phyloP scores from a whole-genome alignment of 2,113 vertebrate species.

The Nesogale talazaci region DNA sequence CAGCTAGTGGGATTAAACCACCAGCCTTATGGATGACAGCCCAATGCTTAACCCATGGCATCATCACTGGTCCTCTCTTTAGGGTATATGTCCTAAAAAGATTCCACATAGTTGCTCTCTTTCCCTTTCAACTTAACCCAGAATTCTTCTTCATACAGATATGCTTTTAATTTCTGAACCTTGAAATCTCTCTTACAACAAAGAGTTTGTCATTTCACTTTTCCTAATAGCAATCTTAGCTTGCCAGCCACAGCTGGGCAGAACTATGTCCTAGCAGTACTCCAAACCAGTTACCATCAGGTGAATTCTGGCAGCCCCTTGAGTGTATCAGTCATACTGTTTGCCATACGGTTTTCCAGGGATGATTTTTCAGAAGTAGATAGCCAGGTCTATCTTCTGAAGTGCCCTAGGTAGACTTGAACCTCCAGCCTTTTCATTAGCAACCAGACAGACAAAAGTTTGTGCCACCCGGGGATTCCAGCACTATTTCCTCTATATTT shows the following conservation, averaged over 20 bases:
- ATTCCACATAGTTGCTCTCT: slow-evolving; percentile 1
- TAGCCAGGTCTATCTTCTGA: neutral
- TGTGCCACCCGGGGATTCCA: neutral
- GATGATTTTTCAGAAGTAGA: neutral
- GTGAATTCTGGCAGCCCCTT: neutral
- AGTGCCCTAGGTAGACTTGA: neutral
- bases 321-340: neutral
- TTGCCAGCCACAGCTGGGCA: neutral
- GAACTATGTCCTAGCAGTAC: neutral
- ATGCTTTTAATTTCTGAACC: slow-evolving; percentile 9
- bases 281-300: neutral
- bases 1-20: too few species aligned
- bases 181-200: neutral
- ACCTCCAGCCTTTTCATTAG: neutral
- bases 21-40: too few species aligned
- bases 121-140: slow-evolving; percentile 34
- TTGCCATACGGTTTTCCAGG: neutral
- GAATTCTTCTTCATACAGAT: neutral
- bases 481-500: neutral
- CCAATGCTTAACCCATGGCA: too few species aligned
- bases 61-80: too few species aligned
- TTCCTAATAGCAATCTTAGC: neutral
- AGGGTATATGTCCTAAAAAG: neutral
- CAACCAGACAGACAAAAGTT: neutral
- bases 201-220: neutral